Base-by-base conservation (phyloP, 2,797 vertebrate genomes). In the Enteromius viviparus region DNA sequence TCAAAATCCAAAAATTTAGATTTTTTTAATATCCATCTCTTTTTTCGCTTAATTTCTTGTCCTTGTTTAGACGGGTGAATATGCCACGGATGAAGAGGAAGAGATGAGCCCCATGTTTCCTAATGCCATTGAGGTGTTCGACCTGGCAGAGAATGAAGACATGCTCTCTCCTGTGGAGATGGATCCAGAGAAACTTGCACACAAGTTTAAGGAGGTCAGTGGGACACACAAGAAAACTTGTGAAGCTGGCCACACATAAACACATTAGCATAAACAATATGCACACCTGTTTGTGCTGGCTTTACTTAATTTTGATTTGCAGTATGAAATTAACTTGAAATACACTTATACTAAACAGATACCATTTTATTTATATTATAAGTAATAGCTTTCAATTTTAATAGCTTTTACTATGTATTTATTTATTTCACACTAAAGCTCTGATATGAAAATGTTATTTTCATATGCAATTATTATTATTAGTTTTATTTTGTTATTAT, bases 41-140 rank as follows among this genome's bases (percentile, higher is more conserved):
- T 21, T 53, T n/a, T 76, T 29, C 29, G 47, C n/a, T 71, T 15
- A 65, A 21, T 70, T 14, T 75, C 34, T 29, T 37, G 15, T 76
- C n/a, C 47, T 7, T 62, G 23, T 79, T 47, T 92, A 99, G 98
- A 98, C 97, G 0, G 98, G 98, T 0, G 98, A 99, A 29, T 99
- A 98, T 0, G 97, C 96, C 65, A 99, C 97, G 0, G 98, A 99
- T 0, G 95, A 96, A 85, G 95, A 95, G 2, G 97, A 98, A 86
- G 97, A 97, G 94, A 97, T 98, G 96, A 98, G 97, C 88, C 97
- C 97, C 12, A 96, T 98, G 89, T 98, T 98, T 89, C 97, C 97
- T 0, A 95, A 96, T 8, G 95, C 94, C 89, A 98, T 99, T 0
- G 97, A 99, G 91, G 97, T 99, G 80, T 99, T 99, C 0, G 98